Evolutionary conservation across 2,888 invertebrate genomes (phyloP).

Genomic region (Therioaphis trifolii): DNA sequence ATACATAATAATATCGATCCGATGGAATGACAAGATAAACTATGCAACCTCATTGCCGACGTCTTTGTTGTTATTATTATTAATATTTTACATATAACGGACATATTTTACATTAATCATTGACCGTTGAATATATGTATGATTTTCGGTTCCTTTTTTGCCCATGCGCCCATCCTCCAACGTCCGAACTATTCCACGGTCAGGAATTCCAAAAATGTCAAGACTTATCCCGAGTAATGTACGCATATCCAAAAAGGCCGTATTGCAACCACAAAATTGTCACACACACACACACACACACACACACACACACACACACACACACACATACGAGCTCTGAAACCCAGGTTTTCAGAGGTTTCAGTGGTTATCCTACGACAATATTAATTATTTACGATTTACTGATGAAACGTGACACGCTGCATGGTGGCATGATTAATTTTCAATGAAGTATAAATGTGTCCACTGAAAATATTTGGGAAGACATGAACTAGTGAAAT

Average conservation of each 20-base stretch:
- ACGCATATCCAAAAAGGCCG: not conserved
- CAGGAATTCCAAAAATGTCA: conserved; percentile 52
- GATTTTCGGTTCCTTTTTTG: conserved; percentile 24
- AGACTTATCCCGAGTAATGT: not conserved
- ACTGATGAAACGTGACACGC: not conserved
- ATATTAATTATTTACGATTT: conserved; percentile 30
- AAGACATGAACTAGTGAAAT: no score
- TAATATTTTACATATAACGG: conserved; percentile 22
- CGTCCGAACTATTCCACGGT: conserved; percentile 17
- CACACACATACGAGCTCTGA: not conserved
- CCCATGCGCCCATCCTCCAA: no score
- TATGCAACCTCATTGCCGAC: conserved; percentile 8
- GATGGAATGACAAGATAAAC: conserved; percentile 18
- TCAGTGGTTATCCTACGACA: not conserved
- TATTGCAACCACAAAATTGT: conserved; percentile 6
- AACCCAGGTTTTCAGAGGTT: not conserved
- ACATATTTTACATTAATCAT: conserved; percentile 47
- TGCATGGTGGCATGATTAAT: not conserved
- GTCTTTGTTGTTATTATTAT: conserved; percentile 21
- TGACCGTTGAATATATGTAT: not conserved
- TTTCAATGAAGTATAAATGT: not conserved
- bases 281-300: not conserved
- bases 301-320: no score
- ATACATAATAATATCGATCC: conserved; percentile 20
- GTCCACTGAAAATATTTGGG: no score